A percentile compares a stretch with the other conserved stretches of the same genome.
These are phyloP conservation scores for Thelohanellus kitauei DNA, from an alignment of 30 jellyfish, hydroid and myxozoan species.

Conservation along the genomic window DNA sequence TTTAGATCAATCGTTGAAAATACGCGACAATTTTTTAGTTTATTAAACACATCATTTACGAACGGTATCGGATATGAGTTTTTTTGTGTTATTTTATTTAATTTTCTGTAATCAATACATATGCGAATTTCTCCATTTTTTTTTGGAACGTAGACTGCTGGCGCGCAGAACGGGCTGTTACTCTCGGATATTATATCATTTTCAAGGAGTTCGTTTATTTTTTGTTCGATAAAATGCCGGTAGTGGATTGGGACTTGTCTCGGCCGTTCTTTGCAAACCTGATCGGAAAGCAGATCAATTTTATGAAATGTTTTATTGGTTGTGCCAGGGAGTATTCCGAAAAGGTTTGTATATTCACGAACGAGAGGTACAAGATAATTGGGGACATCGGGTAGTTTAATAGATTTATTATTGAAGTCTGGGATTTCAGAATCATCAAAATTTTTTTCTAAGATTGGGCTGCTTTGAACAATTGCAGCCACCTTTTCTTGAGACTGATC, in stretches of 20 bases:
- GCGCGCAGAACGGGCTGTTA: conserved; percentile 22
- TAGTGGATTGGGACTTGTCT: conserved; percentile 8
- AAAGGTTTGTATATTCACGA: no score
- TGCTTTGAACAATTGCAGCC: no score
- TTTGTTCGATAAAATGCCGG: conserved; percentile 1
- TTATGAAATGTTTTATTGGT: no score
- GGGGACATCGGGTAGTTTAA: no score
- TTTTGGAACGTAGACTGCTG: conserved; percentile 15
- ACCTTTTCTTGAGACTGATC: no score
- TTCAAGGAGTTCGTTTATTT: conserved; percentile 9
- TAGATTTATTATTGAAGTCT: no score
- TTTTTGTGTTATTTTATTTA: conserved; percentile 14
- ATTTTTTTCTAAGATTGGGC: no score
- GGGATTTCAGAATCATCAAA: no score
- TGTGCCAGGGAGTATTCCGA: no score
- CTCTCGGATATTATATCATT: conserved; percentile 7
- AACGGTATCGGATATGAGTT: conserved; percentile 20
- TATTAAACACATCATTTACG: conserved; percentile 10
- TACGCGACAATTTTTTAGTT: conserved; percentile 3
- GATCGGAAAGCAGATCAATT: no score
- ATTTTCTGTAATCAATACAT: conserved; percentile 18
- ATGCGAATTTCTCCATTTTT: conserved; percentile 14
- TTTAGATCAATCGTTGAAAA: conserved; percentile 16
- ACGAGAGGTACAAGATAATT: no score
- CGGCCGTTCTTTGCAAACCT: conserved; percentile 10